Evolutionary conservation across 2,113 vertebrate genomes (phyloP).

Genomic region (Leucoraja erinaceus): DNA sequence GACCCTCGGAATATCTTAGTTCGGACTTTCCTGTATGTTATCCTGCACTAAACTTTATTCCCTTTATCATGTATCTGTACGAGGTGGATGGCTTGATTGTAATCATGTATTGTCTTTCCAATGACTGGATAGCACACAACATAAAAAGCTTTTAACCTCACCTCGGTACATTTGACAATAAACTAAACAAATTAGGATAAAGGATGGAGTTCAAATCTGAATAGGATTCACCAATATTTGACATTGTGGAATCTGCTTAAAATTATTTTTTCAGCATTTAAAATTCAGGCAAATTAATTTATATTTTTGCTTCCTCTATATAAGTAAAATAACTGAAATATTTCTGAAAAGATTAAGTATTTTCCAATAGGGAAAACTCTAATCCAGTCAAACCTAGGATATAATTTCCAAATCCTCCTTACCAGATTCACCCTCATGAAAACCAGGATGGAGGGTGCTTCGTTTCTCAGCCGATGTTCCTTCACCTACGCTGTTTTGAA

Average conservation of each 20-base stretch:
- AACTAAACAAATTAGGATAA: too few species aligned
- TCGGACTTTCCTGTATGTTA: too few species aligned
- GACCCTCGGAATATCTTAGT: too few species aligned
- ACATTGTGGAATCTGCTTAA: background rate
- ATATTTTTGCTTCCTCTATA: background rate
- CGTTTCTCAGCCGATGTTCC: conserved; percentile 61
- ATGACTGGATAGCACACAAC: too few species aligned
- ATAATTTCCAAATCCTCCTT: conserved; percentile 43
- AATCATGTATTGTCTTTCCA: too few species aligned
- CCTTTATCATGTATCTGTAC: too few species aligned
- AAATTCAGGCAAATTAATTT: background rate
- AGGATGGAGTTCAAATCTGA: background rate
- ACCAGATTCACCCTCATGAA: conserved; percentile 82
- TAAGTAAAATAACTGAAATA: background rate
- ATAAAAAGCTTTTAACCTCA: too few species aligned
- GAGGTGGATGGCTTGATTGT: too few species aligned
- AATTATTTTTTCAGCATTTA: background rate
- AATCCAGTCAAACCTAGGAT: background rate
- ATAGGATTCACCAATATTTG: background rate
- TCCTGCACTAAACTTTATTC: too few species aligned
- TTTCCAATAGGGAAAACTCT: background rate
- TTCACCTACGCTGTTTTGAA: conserved; percentile 67
- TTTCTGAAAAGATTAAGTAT: background rate
- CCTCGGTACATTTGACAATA: too few species aligned
- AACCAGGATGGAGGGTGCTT: conserved; percentile 77